Evolutionary conservation across 2,797 vertebrate species (phyloP).

Genomic region (Gymnoscopelus microlampas): DNA sequence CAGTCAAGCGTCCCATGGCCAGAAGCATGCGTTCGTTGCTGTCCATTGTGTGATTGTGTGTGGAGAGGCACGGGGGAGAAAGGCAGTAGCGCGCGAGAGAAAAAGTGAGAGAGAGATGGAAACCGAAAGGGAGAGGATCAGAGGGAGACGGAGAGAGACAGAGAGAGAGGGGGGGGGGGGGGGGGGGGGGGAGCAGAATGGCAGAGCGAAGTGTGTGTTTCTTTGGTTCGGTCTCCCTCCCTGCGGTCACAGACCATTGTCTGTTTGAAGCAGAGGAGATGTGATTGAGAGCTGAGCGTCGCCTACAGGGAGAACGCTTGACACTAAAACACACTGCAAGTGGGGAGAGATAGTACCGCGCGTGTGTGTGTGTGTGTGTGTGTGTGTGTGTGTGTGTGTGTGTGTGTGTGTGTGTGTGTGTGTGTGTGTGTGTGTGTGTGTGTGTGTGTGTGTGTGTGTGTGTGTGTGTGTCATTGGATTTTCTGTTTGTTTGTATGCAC

Average conservation of each 20-base stretch:
- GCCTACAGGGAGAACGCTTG: conserved; percentile 45
- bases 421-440: background rate
- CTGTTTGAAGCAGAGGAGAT: conserved; percentile 8
- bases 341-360: conserved; percentile 13
- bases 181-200: background rate
- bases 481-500: no score
- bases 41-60: background rate
- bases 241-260: conserved; percentile 2
- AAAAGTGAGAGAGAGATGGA: conserved; percentile 4
- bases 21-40: background rate
- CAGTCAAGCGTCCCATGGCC: no score
- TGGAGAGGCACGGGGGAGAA: conserved; percentile 2
- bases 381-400: background rate
- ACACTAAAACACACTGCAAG: conserved; percentile 51
- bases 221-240: background rate
- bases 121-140: background rate
- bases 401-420: background rate
- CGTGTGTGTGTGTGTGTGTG: background rate
- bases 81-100: conserved; percentile 9
- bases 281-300: conserved; percentile 32
- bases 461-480: no score
- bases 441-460: no score
- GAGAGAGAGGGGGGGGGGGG: background rate
- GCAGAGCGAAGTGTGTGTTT: background rate
- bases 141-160: background rate